A percentile compares a stretch with the other conserved stretches of the same genome.
These are phyloP conservation scores for Nothocercus julius DNA, from an alignment of 2,113 vertebrate genomes.

Conservation along the genomic window DNA sequence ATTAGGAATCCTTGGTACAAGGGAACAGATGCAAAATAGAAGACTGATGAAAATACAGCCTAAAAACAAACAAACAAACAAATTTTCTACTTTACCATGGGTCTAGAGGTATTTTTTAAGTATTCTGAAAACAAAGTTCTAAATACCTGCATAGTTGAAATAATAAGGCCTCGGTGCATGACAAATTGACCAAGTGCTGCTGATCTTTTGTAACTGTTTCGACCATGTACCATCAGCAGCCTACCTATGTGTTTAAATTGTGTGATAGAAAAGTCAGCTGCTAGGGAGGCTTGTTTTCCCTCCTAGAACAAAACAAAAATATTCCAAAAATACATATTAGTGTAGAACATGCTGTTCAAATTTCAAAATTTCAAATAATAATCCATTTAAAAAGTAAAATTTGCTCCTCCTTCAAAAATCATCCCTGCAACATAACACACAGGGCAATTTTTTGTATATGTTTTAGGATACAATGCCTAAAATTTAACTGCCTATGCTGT, in stretches of 20 bases:
- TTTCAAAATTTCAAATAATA: background rate
- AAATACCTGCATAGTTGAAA: constrained; percentile 97
- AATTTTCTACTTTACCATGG: background rate
- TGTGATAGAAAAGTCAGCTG: constrained; percentile 96
- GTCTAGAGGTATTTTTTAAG: background rate
- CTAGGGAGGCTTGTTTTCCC: constrained; percentile 95
- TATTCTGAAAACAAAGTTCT: background rate
- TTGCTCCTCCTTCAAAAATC: background rate
- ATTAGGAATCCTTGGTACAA: constrained; percentile 99
- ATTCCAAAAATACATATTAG: background rate
- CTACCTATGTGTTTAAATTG: constrained; percentile 94
- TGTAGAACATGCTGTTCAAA: background rate
- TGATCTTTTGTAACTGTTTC: constrained; percentile 98
- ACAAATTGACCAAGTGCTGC: constrained; percentile 96
- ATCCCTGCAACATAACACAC: background rate
- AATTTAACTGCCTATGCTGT: background rate
- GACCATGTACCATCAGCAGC: constrained; percentile 94
- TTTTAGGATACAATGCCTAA: background rate
- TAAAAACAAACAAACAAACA: constrained; percentile 54
- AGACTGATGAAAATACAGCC: constrained; percentile 97
- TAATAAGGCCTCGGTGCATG: constrained; percentile 98
- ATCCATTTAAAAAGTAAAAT: background rate
- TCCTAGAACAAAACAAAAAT: constrained; percentile 80
- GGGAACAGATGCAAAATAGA: constrained; percentile 97
- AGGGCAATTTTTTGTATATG: background rate